Conservation (phyloP, 2,797 vertebrate genomes). For the Podargus strigoides region DNA sequence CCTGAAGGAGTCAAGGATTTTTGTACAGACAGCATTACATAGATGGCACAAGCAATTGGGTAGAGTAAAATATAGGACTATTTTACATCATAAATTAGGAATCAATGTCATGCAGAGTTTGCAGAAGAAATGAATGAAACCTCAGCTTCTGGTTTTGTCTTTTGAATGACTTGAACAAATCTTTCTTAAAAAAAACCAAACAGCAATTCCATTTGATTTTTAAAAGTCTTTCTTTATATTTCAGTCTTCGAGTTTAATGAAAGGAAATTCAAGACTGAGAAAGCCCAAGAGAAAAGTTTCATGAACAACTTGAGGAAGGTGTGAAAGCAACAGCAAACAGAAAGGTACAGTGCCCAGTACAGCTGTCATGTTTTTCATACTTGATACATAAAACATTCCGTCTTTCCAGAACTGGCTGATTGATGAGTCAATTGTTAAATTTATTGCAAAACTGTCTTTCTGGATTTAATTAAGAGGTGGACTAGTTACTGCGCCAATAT, state of each 20-base stretch:
- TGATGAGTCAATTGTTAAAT: not conserved
- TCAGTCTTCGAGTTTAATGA: not conserved
- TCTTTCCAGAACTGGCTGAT: not conserved
- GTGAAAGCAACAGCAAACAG: not conserved
- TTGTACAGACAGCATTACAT: not conserved
- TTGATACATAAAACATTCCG: accelerated
- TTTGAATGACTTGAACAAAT: not conserved
- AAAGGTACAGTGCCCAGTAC: not conserved
- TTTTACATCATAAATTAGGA: not conserved
- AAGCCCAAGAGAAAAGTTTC: not conserved
- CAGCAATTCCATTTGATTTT: not conserved
- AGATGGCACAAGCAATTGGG: not conserved
- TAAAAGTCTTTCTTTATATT: not conserved
- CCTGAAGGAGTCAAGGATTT: not conserved
- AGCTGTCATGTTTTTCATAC: not conserved
- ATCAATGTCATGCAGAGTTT: not conserved
- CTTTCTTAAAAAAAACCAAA: not conserved
- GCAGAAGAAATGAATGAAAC: not conserved
- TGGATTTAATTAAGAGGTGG: not conserved
- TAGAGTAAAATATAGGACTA: not conserved
- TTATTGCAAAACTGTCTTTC: not conserved
- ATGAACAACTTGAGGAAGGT: not conserved
- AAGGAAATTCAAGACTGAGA: not conserved
- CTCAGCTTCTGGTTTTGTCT: not conserved
- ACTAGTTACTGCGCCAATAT: not conserved